A percentile compares a stretch with the other conserved stretches of the same genome.
These are phyloP conservation scores for Cantharis lateralis DNA, from an alignment of 2,888 invertebrate genomes.

Conservation along the genomic window DNA sequence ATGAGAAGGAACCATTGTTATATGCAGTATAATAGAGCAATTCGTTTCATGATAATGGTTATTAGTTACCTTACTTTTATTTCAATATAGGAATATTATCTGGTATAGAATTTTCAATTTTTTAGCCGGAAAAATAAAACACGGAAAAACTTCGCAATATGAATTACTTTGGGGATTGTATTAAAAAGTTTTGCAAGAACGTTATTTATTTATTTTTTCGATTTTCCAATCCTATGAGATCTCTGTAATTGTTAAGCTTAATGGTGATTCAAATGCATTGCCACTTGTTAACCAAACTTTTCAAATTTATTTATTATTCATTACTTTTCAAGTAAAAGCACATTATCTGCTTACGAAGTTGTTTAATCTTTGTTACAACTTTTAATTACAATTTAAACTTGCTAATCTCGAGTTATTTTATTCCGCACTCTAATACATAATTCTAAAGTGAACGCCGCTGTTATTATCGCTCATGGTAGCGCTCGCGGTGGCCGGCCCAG, in stretches of 20 bases:
- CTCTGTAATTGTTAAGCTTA: neutral
- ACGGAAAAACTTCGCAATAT: neutral
- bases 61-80: constrained; percentile 3
- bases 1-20: constrained; percentile 6
- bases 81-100: constrained; percentile 4
- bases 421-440: neutral
- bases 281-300: neutral
- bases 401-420: neutral
- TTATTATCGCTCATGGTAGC: neutral
- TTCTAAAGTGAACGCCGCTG: neutral
- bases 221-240: neutral
- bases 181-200: neutral
- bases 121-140: neutral
- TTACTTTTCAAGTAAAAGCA: neutral
- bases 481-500: neutral
- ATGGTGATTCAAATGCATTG: neutral
- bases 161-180: neutral
- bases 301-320: neutral
- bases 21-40: constrained; percentile 16
- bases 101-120: neutral
- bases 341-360: neutral
- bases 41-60: constrained; percentile 7
- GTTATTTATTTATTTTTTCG: neutral
- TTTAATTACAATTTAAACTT: neutral
- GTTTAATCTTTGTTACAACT: neutral